Percentiles rank a stretch among this genome's conserved stretches.
These are phyloP conservation scores for Adelphocoris suturalis DNA, from an alignment of 2,888 invertebrate species.

Conservation along the genomic window DNA sequence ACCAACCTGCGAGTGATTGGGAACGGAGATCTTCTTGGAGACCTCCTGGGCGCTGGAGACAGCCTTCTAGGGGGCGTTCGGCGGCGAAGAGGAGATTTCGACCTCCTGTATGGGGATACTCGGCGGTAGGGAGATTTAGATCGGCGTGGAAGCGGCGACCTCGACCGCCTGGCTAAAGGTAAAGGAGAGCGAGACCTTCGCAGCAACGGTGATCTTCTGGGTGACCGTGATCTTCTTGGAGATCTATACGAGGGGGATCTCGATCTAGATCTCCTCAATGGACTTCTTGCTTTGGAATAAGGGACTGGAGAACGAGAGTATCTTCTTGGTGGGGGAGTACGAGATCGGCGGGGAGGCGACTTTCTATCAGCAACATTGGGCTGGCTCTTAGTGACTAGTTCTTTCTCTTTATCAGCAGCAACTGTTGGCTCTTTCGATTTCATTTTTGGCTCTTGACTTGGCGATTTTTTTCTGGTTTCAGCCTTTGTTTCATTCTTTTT, in stretches of 20 bases:
- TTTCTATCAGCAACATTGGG: not conserved
- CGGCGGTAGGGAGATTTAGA: constrained; percentile 57
- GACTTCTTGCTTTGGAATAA: not conserved
- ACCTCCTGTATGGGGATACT: constrained; percentile 1
- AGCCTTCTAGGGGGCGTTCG: constrained; percentile 57
- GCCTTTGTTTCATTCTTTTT: not conserved
- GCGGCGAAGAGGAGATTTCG: constrained; percentile 62
- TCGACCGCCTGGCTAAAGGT: constrained; percentile 10
- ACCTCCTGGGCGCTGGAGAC: constrained; percentile 62
- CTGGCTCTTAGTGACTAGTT: constrained; percentile 4
- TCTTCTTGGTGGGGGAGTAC: not conserved
- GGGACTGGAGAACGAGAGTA: not conserved
- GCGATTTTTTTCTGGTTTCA: not conserved
- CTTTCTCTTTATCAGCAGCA: constrained; percentile 30
- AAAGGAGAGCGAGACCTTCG: constrained; percentile 49
- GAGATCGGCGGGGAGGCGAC: constrained; percentile 44
- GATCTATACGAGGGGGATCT: constrained; percentile 57
- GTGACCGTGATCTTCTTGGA: constrained; percentile 65
- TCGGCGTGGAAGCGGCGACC: constrained; percentile 50
- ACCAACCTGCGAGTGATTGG: not conserved
- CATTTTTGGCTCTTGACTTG: not conserved
- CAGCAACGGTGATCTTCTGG: constrained; percentile 64
- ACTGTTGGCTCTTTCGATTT: not conserved
- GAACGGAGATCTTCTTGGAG: constrained; percentile 61
- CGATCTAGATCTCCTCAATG: constrained; percentile 56